These are phyloP conservation scores for Xenopus borealis DNA, from an alignment of 2,113 vertebrate species.

Conservation along the genomic window DNA sequence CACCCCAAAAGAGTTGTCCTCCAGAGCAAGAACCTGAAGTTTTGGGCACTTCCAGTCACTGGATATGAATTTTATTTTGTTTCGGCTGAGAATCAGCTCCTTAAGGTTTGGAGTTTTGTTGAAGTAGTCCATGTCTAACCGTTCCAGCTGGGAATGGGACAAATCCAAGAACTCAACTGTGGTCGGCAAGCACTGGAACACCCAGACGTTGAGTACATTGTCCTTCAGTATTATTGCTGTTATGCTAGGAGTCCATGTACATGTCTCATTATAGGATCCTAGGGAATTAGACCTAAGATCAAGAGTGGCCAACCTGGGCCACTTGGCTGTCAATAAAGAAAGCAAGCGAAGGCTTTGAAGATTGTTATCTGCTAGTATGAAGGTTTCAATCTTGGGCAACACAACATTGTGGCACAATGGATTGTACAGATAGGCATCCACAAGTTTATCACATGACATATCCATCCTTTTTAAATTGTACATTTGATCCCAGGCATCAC, in stretches of 20 bases:
- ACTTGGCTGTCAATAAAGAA: slow-evolving; percentile 58
- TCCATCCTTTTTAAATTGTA: slow-evolving; percentile 63
- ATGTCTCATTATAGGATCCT: slow-evolving; percentile 51
- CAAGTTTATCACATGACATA: slow-evolving; percentile 68
- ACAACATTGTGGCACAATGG: slow-evolving; percentile 57
- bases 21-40: slow-evolving; percentile 65
- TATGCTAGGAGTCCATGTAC: slow-evolving; percentile 66
- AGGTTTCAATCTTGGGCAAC: slow-evolving; percentile 60
- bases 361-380: slow-evolving; percentile 63
- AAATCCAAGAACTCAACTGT: slow-evolving; percentile 64
- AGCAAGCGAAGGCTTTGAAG: slow-evolving; percentile 62
- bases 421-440: slow-evolving; percentile 62
- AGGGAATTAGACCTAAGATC: slow-evolving; percentile 71
- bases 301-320: slow-evolving; percentile 61
- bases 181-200: slow-evolving; percentile 70
- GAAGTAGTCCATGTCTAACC: slow-evolving; percentile 70
- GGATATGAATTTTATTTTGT: slow-evolving; percentile 83
- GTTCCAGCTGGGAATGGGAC: slow-evolving; percentile 72
- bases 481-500: slow-evolving; percentile 68
- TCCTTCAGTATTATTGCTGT: slow-evolving; percentile 63
- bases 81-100: slow-evolving; percentile 69
- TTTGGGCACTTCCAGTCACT: slow-evolving; percentile 62
- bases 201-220: slow-evolving; percentile 56
- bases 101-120: slow-evolving; percentile 56
- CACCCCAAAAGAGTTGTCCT: slow-evolving; percentile 75